These are phyloP conservation scores for Hylaeus volcanicus DNA, from an alignment of 1,140 invertebrate species.

Conservation along the genomic window DNA sequence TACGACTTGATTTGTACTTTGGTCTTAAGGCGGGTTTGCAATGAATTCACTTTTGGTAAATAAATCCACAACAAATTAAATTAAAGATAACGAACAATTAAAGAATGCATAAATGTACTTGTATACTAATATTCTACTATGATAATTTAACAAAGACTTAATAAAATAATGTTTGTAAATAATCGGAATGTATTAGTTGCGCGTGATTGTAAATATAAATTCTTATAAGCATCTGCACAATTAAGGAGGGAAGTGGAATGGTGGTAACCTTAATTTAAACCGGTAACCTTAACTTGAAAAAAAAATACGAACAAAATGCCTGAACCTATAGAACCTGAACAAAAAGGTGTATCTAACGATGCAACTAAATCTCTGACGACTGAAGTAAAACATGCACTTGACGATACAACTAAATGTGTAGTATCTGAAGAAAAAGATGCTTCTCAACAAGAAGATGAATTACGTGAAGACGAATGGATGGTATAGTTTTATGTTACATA, in stretches of 20 bases:
- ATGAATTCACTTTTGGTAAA: background rate
- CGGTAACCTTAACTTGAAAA: background rate
- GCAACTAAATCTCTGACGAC: too few species aligned
- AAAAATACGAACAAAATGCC: conserved; percentile 10
- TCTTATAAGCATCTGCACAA: background rate
- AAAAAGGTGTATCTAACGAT: too few species aligned
- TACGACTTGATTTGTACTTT: too few species aligned
- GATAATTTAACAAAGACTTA: background rate
- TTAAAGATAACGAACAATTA: background rate
- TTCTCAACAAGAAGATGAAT: background rate
- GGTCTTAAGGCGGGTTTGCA: background rate
- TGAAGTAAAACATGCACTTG: too few species aligned
- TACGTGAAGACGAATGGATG: conserved; percentile 17
- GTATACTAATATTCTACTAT: background rate
- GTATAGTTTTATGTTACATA: conserved; percentile 26
- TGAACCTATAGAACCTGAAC: background rate
- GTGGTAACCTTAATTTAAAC: background rate
- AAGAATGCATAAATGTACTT: background rate
- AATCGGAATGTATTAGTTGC: background rate
- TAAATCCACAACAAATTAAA: background rate
- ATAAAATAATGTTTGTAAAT: background rate
- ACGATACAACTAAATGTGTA: background rate
- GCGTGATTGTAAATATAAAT: background rate
- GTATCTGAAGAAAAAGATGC: background rate
- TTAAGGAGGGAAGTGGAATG: background rate